Base-by-base conservation (phyloP, 2,888 invertebrate species). In the Polylopha cassiicola region DNA sequence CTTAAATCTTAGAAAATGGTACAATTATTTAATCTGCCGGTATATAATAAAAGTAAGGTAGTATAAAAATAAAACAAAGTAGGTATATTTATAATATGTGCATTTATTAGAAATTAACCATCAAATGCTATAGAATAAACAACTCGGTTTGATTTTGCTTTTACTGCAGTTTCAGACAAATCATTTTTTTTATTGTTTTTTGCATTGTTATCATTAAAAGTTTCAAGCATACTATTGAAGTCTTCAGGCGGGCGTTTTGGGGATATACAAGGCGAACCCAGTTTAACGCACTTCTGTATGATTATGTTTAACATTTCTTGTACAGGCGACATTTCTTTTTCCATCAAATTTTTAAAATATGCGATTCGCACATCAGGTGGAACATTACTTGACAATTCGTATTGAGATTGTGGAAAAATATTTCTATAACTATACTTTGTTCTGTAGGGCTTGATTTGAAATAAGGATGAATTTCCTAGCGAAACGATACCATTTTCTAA, bases 51-150 rank as follows among this genome's bases (percentile, higher is more conserved):
- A 3, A 17, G 28, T n/a, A 11, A 18, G 8, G 6, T 8, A n/a
- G 6, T 10, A 38, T 39, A 37, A 27, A 21, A 22, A 37, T 14
- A 23, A 37, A 22, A 21, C 31, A 29, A 28, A 26, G n/a, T n/a
- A n/a, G 27, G 21, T 10, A 9, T 10, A 10, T 39, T 29, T 24
- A 36, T 39, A 43, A 47, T 32, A 34, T 20, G 36, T 10, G 33
- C 5, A 18, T 34, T 26, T 34, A 34, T 29, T 24, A 39, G 16
- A 42, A 38, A 32, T 65, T 58, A 70, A 43, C 55, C 71, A 55
- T 74, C 63, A 55, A 70, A 79, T 13, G 80, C 71, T 50, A 82
- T 51, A n/a, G 74, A 68, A 66, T 76, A 81, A 13, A 81, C 75
- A 39, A 73, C 75, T 61, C 82, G 79, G 58, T 82, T 82, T 11